Evolutionary conservation across 2,113 vertebrate genomes (phyloP).

Genomic region (Pluvianellus socialis): DNA sequence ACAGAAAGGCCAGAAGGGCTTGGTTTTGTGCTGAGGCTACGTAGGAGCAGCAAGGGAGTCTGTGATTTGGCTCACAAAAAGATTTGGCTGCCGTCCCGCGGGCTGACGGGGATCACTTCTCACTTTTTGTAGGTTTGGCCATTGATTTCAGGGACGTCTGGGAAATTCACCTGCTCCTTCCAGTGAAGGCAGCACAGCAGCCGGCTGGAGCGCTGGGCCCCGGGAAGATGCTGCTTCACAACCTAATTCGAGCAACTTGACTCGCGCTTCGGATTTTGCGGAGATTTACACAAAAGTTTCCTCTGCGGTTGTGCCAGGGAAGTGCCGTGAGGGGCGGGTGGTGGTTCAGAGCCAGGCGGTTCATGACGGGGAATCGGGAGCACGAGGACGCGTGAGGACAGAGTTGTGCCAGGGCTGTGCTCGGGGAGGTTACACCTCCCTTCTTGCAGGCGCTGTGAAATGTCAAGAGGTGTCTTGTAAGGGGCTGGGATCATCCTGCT

Average conservation of each 20-base stretch:
- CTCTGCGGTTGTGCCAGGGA: neutral
- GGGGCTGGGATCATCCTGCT: neutral
- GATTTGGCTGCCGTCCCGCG: neutral
- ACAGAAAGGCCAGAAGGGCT: neutral
- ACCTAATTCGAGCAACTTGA: neutral
- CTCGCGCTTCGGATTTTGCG: neutral
- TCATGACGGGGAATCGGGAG: accelerated
- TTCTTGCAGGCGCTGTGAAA: accelerated
- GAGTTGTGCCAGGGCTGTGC: neutral
- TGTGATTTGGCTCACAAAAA: neutral
- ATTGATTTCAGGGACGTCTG: neutral
- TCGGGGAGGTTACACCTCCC: neutral
- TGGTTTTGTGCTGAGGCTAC: neutral
- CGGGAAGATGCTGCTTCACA: neutral
- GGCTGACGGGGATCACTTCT: neutral
- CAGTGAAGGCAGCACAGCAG: neutral
- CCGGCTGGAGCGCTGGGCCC: neutral
- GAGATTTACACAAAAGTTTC: neutral
- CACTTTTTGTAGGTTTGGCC: neutral
- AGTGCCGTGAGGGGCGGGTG: neutral
- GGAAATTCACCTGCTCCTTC: neutral
- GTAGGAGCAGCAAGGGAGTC: neutral
- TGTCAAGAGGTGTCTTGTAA: neutral
- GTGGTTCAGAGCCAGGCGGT: neutral
- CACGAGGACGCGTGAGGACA: neutral